These are phyloP conservation scores for Tenodera sinensis DNA, from an alignment of 2,888 invertebrate species.

Conservation along the genomic window DNA sequence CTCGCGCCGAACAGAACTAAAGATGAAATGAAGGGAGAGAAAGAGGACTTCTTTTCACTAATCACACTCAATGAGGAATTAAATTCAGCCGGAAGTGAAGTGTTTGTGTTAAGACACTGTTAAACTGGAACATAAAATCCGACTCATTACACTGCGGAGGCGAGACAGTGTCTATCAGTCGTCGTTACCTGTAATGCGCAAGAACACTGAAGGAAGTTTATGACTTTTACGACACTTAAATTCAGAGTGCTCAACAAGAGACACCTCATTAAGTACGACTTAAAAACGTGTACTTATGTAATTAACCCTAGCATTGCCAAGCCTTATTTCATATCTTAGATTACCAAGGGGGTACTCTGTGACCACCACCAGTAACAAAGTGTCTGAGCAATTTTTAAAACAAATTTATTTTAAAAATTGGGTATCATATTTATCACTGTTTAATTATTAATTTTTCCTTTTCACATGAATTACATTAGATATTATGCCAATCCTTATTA, in stretches of 20 bases:
- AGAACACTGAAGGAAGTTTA: background rate
- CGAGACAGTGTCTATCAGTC: background rate
- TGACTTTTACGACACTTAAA: background rate
- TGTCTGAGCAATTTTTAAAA: too few species aligned
- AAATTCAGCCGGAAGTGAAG: background rate
- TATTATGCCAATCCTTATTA: too few species aligned
- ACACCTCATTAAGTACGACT: too few species aligned
- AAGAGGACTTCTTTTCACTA: background rate
- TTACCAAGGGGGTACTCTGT: too few species aligned
- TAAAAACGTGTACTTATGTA: too few species aligned
- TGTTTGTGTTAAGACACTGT: background rate
- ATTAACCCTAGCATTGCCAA: too few species aligned
- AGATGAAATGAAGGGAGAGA: background rate
- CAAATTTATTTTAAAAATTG: too few species aligned
- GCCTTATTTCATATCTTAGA: too few species aligned
- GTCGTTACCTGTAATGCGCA: background rate
- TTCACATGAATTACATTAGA: too few species aligned
- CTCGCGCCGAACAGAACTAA: background rate
- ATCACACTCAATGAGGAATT: background rate
- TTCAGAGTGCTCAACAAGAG: background rate
- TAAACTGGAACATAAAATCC: background rate
- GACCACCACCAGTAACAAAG: too few species aligned
- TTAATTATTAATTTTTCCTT: too few species aligned
- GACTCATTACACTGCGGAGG: background rate
- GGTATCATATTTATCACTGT: too few species aligned